Evolutionary conservation across 2,888 invertebrate species (phyloP).

Genomic region (Seira ritae): DNA sequence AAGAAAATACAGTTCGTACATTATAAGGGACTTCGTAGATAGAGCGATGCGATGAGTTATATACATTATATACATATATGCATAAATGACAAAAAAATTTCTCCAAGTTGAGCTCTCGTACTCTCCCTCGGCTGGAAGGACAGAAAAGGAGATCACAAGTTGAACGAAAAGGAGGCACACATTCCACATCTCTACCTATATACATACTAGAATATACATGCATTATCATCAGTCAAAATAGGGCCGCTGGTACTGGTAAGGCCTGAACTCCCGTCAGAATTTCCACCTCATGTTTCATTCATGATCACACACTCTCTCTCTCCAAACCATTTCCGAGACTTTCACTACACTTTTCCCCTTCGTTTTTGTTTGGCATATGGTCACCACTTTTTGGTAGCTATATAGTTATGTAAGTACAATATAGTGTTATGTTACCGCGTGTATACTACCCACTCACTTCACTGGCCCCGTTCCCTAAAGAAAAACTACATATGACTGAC

Average conservation of each 20-base stretch:
- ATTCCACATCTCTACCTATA: not conserved
- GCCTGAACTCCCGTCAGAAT: constrained; percentile 62
- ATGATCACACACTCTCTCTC: constrained; percentile 70
- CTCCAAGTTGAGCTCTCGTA: not conserved
- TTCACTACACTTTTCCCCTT: constrained; percentile 58
- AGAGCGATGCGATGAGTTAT: not conserved
- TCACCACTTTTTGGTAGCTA: constrained; percentile 34
- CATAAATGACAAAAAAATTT: not conserved
- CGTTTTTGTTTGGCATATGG: constrained; percentile 54
- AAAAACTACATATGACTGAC: not conserved
- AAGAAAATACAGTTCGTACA: constrained; percentile 17
- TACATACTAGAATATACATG: not conserved
- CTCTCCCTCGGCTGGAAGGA: not conserved
- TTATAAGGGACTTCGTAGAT: constrained; percentile 20
- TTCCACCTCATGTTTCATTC: constrained; percentile 72
- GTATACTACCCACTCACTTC: constrained; percentile 23
- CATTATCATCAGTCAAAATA: constrained; percentile 7
- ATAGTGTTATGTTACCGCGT: not conserved
- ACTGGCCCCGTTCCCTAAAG: constrained; percentile 28
- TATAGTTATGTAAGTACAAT: too few relatives aligned
- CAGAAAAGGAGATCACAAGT: not conserved
- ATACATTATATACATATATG: too few relatives aligned
- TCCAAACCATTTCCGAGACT: constrained; percentile 60
- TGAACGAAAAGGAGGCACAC: not conserved
- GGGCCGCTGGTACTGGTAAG: constrained; percentile 18